Base-by-base conservation (phyloP, 2,113 vertebrate species). In the Sturnira hondurensis region DNA sequence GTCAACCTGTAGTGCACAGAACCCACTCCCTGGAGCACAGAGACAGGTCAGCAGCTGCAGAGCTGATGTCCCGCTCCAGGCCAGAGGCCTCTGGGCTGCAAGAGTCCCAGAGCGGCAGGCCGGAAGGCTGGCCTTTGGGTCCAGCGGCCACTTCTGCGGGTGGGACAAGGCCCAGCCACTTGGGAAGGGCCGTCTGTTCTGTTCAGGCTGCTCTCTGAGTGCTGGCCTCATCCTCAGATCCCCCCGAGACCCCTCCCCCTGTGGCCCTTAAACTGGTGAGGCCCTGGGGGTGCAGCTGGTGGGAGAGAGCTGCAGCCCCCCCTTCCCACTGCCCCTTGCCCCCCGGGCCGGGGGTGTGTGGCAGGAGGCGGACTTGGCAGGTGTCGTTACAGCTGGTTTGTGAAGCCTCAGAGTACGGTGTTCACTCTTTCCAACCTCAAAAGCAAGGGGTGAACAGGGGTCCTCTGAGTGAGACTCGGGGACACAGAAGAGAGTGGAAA, bases 151-250 rank as follows among this genome's bases (percentile, higher is more conserved):
- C 12, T 19, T 8, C 3, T 0, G 4, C 31, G 0, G 33, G 2
- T 24, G 6, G 52, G 24, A 10, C 4, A 19, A 56, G 54, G 50
- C 43, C 12, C 24, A 2, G 16, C 11, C 11, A 14, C 26, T 0
- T 2, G 13, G 43, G 43, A 26, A 52, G 56, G 56, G n/a, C 89
- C 5, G 9, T 33, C 14, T 0, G 26, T 36, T 71, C 43, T 15
- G 1, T 1, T 4, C 1, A 1, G 15, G 11, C 12, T 3, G 1
- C 61, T 28, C 19, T n/a, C 19, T 10, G 17, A 2, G 2, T 2
- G 12, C 5, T 47, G 12, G 1, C 56, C 56, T 58, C 24, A 4
- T 26, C 22, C 22, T 9, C 20, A 56, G 5, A 4, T 2, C 19
- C 56, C 20, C 56, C 56, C 24, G 2, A 24, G 56, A 58, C 20